These are phyloP conservation scores for Napeogenes inachia DNA, from an alignment of 2,888 invertebrate genomes.

Conservation along the genomic window DNA sequence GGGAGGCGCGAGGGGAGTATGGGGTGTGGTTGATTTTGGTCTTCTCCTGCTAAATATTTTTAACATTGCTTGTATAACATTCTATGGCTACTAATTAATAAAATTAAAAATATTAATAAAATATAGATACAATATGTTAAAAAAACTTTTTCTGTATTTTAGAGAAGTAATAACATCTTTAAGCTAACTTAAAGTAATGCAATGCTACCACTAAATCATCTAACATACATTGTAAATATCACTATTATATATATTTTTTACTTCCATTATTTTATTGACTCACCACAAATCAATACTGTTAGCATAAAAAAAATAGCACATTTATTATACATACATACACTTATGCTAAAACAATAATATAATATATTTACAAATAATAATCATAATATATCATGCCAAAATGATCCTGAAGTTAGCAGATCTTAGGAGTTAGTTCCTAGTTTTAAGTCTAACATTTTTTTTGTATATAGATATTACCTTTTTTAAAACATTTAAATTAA, in stretches of 20 bases:
- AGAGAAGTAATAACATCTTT: neutral
- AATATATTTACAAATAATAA: neutral
- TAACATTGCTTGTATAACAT: neutral
- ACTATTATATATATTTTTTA: neutral
- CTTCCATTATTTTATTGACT: slow-evolving; percentile 19
- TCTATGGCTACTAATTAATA: too few relatives aligned
- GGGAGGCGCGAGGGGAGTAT: slow-evolving; percentile 82
- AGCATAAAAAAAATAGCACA: slow-evolving; percentile 34
- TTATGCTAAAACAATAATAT: neutral
- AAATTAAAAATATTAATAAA: too few relatives aligned
- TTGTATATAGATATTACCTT: too few relatives aligned
- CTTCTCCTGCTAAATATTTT: slow-evolving; percentile 45
- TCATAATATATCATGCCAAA: too few relatives aligned
- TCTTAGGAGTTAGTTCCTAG: too few relatives aligned
- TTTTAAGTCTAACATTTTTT: too few relatives aligned
- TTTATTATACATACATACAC: slow-evolving; percentile 14
- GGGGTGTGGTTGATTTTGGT: slow-evolving; percentile 79
- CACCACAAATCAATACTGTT: slow-evolving; percentile 38
- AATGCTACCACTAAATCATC: neutral
- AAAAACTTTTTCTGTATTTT: too few relatives aligned
- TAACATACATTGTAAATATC: neutral
- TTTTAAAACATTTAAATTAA: too few relatives aligned
- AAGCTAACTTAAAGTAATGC: neutral
- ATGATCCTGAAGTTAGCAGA: too few relatives aligned
- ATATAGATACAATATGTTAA: too few relatives aligned